Evolutionary conservation across 2,797 vertebrate genomes (phyloP).

Genomic region (Mormyrus hasselquistii): DNA sequence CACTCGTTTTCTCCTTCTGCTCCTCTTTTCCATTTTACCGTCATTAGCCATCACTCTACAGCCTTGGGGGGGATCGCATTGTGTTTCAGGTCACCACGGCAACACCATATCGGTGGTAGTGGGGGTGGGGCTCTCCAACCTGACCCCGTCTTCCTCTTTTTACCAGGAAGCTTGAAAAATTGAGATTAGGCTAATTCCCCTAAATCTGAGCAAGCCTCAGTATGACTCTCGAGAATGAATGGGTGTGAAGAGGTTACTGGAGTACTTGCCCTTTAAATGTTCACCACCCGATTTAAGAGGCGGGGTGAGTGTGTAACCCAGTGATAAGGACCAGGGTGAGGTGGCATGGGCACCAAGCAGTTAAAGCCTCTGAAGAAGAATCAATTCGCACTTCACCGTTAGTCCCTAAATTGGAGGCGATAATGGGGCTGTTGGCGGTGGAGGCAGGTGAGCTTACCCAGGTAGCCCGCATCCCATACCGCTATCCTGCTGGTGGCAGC

Average conservation of each 20-base stretch:
- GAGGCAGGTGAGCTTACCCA: slow-evolving; percentile 51
- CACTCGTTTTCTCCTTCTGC: background rate
- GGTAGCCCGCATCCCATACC: slow-evolving; percentile 47
- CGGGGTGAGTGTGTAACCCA: background rate
- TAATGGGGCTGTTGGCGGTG: slow-evolving; percentile 12
- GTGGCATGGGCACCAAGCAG: slow-evolving; percentile 1
- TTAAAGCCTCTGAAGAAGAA: slow-evolving; percentile 23
- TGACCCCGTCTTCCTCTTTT: background rate
- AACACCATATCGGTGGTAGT: background rate
- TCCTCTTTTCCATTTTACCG: background rate
- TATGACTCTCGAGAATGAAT: background rate
- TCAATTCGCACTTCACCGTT: slow-evolving; percentile 25
- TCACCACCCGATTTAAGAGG: background rate
- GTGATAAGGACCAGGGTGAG: background rate
- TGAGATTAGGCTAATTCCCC: background rate
- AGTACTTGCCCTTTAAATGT: background rate
- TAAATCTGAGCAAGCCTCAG: background rate
- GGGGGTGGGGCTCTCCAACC: background rate
- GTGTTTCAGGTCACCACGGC: slow-evolving; percentile 15
- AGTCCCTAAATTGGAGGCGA: slow-evolving; percentile 24
- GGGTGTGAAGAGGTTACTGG: background rate
- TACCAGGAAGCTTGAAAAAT: background rate
- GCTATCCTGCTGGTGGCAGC: slow-evolving; percentile 51
- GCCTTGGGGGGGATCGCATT: background rate
- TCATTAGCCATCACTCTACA: background rate